Evolutionary conservation across 2,888 invertebrate species (phyloP).

Genomic region (Hybos culiciformis): DNA sequence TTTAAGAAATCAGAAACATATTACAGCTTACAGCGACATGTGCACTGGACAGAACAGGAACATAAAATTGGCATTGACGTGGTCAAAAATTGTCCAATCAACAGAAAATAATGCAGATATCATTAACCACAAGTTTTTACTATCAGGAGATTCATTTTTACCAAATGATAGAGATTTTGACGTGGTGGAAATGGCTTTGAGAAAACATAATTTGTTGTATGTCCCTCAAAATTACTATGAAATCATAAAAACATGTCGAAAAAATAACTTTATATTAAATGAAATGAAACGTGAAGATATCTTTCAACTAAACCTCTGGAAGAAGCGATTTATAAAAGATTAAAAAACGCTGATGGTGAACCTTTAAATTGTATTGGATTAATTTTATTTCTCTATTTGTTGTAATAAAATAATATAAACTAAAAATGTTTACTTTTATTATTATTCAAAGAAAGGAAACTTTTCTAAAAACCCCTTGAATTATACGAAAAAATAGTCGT

Average conservation of each 20-base stretch:
- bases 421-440: no score
- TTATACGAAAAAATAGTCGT: no score
- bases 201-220: slow-evolving; percentile 14
- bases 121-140: slow-evolving; percentile 14
- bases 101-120: slow-evolving; percentile 11
- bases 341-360: slow-evolving; percentile 8
- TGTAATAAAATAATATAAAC: no score
- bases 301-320: slow-evolving; percentile 7
- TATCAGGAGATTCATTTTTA: slow-evolving; percentile 17
- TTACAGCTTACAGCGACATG: slow-evolving; percentile 9
- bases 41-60: slow-evolving; percentile 12
- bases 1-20: slow-evolving; percentile 16
- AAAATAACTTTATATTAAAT: slow-evolving; percentile 10
- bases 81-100: slow-evolving; percentile 8
- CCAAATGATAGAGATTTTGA: slow-evolving; percentile 18
- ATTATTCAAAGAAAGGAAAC: no score
- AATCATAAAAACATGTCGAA: slow-evolving; percentile 11
- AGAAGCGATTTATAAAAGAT: slow-evolving; percentile 7
- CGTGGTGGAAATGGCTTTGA: slow-evolving; percentile 12
- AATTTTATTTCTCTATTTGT: no score
- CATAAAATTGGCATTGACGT: slow-evolving; percentile 5
- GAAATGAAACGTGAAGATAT: slow-evolving; percentile 8
- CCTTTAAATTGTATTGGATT: no score
- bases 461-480: no score
- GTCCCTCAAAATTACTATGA: slow-evolving; percentile 12